Base-by-base conservation (phyloP, 2,888 invertebrate genomes). In the Melieria picta region DNA sequence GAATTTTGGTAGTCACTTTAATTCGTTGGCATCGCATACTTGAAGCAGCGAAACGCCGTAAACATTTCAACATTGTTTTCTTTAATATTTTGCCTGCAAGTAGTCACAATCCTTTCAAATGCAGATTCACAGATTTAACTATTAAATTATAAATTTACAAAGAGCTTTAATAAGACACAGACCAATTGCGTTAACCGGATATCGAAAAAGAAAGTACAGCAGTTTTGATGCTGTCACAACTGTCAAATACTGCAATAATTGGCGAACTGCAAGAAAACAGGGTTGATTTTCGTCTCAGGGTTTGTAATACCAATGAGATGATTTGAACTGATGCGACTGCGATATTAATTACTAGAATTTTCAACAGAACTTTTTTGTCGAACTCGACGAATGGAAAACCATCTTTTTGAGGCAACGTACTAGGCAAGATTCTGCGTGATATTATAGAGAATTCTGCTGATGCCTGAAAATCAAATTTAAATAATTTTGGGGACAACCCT, bases 141-240 rank as follows among this genome's bases (percentile, higher is more conserved):
- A 9, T 71, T 74, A 75, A 76, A 78, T 78, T 69, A 52, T 42
- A 47, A 63, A 78, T 65, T 72, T 77, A 11, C 69, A 65, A 70
- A 79, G 71, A 82, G 79, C 79, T 79, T 80, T 78, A 77, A 55
- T 71, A 77, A 80, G 76, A 78, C 77, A 81, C 83, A 78, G 78
- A 79, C 84, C 81, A 82, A 84, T 81, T 80, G 76, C 77, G 80
- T 81, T 78, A 81, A 83, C 81, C 86, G 85, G 85, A 86, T 85
- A 80, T 81, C 74, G 78, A 79, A 82, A 85, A 84, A 84, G 83
- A 81, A 80, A 79, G 80, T 77, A 64, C 58, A 75, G 78, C 77
- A 75, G 76, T 75, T 77, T 73, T 73, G 0, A n/a, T 30, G 52
- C 62, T 77, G 78, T 76, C 77, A 78, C 52, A 77, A 77, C 1